These are phyloP conservation scores for Mus spicilegus DNA, from an alignment of 2,113 vertebrate genomes.

Conservation along the genomic window DNA sequence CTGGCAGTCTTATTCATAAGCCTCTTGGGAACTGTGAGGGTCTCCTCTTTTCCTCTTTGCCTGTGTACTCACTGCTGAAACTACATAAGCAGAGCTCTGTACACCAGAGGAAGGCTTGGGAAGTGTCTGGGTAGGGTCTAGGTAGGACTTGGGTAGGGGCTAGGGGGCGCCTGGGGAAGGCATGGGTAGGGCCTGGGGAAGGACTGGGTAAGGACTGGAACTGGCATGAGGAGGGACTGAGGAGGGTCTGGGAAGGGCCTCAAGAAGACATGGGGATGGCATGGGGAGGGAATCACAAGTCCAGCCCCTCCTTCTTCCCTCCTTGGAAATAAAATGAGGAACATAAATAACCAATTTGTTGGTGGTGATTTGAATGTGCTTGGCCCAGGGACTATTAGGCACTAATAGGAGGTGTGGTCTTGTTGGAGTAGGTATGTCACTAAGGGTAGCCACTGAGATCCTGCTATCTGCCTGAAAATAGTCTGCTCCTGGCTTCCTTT, in stretches of 20 bases:
- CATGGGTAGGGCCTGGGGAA: not conserved
- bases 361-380: too few species aligned
- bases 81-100: not conserved
- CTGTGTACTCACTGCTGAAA: not conserved
- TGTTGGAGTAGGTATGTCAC: too few species aligned
- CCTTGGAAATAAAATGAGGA: not conserved
- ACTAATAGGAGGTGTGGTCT: too few species aligned
- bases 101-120: not conserved
- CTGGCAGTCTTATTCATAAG: not conserved
- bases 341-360: not conserved
- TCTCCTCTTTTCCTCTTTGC: not conserved
- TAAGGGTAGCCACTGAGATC: too few species aligned
- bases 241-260: not conserved
- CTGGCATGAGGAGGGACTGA: not conserved
- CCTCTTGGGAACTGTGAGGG: too few species aligned
- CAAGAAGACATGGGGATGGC: not conserved
- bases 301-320: not conserved
- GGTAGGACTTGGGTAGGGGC: too few species aligned
- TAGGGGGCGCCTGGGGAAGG: not conserved
- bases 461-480: too few species aligned
- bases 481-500: too few species aligned
- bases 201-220: not conserved
- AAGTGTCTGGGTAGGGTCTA: not conserved
- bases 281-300: not conserved
- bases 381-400: too few species aligned